Evolutionary conservation across 1,140 invertebrate genomes (phyloP).

Genomic region (Drosophila bifasciata): DNA sequence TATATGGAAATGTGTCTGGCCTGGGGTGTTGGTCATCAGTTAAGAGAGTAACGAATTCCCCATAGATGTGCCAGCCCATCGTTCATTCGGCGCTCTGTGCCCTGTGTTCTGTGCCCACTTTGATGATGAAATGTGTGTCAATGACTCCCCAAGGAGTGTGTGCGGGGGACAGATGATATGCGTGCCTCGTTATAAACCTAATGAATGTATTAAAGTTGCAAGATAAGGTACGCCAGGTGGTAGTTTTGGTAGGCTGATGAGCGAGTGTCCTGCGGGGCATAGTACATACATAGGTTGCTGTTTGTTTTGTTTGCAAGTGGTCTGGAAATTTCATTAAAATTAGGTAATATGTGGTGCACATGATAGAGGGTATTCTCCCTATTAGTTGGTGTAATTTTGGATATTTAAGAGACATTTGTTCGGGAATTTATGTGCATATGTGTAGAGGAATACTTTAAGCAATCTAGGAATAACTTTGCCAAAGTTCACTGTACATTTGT

Average conservation of each 20-base stretch:
- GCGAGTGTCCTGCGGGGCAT: neutral
- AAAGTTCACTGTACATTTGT: too few species aligned
- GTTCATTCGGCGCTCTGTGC: constrained; percentile 33
- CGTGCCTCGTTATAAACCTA: constrained; percentile 67
- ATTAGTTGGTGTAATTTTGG: too few species aligned
- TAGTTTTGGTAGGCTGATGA: constrained; percentile 7
- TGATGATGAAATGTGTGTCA: constrained; percentile 68
- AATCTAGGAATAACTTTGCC: too few species aligned
- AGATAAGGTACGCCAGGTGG: constrained; percentile 11
- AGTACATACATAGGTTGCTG: neutral
- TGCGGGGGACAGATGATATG: constrained; percentile 42
- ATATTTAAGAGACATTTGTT: too few species aligned
- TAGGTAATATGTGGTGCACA: too few species aligned
- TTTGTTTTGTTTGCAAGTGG: too few species aligned
- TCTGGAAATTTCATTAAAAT: too few species aligned
- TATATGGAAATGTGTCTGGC: neutral
- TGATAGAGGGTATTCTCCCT: too few species aligned
- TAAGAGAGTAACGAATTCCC: constrained; percentile 16
- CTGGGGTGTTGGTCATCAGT: constrained; percentile 14
- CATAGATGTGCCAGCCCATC: constrained; percentile 32
- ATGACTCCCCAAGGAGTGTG: constrained; percentile 46
- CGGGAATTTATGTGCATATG: too few species aligned
- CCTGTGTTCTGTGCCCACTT: constrained; percentile 39
- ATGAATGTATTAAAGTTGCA: constrained; percentile 79
- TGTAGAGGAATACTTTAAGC: too few species aligned